Base-by-base conservation (phyloP, 2,888 invertebrate genomes). In the Cheilosia grossa region DNA sequence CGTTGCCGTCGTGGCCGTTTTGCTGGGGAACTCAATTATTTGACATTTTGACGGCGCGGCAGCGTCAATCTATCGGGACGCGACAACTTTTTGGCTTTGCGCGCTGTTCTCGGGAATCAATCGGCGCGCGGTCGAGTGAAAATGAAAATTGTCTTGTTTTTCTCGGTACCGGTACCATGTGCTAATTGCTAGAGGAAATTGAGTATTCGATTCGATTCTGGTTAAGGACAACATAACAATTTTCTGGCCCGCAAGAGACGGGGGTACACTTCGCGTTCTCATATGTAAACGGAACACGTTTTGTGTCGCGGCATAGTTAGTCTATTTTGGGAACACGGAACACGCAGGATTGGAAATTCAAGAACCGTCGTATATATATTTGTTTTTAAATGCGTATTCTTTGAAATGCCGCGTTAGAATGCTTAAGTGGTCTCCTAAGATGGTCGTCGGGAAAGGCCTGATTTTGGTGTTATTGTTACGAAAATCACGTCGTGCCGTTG, bases 31-130 rank as follows among this genome's bases (percentile, higher is more conserved):
- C 56, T 78, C 67, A 79, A 83, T 74, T 74, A 74, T 79, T 79
- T 83, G 82, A 83, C 82, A 83, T 83, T 37, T 83, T 83, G 42
- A 63, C 51, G 78, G 27, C 54, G 37, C 63, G 49, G 72, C 69
- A 58, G 56, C 63, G 82, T 78, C 73, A 82, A 78, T 73, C 69
- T 69, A 67, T 67, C 53, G 73, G 61, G 49, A 67, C 49, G 63
- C 58, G 63, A 64, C 69, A 58, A 69, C 30, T 66, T 74, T 37
- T 66, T 78, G 42, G 58, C 67, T 66, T 61, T 47, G 17, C 21
- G 37, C 33, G 10, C 53, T 63, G 40, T 72, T 56, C 37, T 30
- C 51, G 61, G 19, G 47, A 73, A 74, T 73, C 67, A 73, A 78
- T 82, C 73, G 56, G 51, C 47, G 40, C 54, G 40, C 37, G 6